phyloP scores from a whole-genome alignment of 2,797 vertebrate species.

The Malacoraja senta region DNA sequence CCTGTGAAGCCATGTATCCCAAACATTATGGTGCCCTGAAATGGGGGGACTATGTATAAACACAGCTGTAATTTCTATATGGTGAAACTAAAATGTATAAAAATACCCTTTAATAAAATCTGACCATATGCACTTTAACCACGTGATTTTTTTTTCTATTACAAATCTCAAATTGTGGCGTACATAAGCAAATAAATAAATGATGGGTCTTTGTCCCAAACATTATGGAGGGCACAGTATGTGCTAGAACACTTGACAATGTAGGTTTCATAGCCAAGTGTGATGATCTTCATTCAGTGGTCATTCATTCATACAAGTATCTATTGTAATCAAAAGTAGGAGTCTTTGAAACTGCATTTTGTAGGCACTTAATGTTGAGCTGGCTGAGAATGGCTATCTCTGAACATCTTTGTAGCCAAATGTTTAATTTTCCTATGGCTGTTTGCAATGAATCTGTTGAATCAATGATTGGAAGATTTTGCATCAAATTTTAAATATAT shows the following conservation, averaged over 20 bases:
- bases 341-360: not conserved
- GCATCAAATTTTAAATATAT: not conserved
- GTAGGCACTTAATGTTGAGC: not conserved
- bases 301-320: not conserved
- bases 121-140: too few species aligned
- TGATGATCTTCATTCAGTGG: not conserved
- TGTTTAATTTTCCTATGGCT: not conserved
- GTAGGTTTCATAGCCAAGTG: not conserved
- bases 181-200: too few species aligned
- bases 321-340: not conserved
- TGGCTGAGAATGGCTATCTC: not conserved
- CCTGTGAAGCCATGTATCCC: too few species aligned
- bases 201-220: too few species aligned
- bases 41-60: too few species aligned
- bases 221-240: not conserved
- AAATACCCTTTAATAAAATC: too few species aligned
- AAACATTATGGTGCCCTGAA: too few species aligned
- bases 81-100: too few species aligned
- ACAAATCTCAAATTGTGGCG: too few species aligned
- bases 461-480: not conserved
- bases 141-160: too few species aligned
- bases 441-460: not conserved
- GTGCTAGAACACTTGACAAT: not conserved
- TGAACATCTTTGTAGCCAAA: not conserved
- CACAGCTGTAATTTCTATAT: too few species aligned